Conservation (phyloP, 2,888 invertebrate species). For the Atethmia centrago region DNA sequence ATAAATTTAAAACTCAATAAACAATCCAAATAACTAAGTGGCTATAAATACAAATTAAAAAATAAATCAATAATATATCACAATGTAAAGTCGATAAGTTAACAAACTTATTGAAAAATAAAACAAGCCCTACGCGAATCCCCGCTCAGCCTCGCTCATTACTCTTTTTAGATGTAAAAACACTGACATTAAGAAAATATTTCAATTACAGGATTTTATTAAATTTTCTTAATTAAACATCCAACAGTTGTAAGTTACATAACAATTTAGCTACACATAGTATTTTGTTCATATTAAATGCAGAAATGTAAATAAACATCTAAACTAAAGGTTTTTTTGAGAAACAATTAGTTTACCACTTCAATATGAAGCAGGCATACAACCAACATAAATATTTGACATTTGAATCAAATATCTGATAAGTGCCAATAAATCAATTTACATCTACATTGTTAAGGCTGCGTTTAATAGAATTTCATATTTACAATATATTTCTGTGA, state of each 20-base stretch:
- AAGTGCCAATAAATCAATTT: slow-evolving; percentile 57
- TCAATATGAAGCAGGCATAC: slow-evolving; percentile 67
- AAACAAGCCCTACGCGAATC: slow-evolving; percentile 44
- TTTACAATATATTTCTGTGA: slow-evolving; percentile 68
- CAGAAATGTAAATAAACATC: slow-evolving; percentile 58
- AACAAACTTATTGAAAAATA: slow-evolving; percentile 59
- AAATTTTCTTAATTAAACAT: slow-evolving; percentile 33
- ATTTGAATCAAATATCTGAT: slow-evolving; percentile 42
- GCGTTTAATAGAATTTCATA: slow-evolving; percentile 42
- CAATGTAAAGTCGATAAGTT: slow-evolving; percentile 64
- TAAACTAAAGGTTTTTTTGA: slow-evolving; percentile 52
- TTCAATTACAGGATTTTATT: slow-evolving; percentile 34
- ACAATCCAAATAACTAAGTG: slow-evolving; percentile 64
- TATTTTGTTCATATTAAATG: slow-evolving; percentile 67
- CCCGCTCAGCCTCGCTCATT: slow-evolving; percentile 49
- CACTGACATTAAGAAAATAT: slow-evolving; percentile 31
- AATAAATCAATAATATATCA: slow-evolving; percentile 66
- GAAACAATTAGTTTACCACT: slow-evolving; percentile 59
- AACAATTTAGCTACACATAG: slow-evolving; percentile 59
- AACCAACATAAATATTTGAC: slow-evolving; percentile 52
- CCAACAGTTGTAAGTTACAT: slow-evolving; percentile 45
- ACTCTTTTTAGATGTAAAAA: slow-evolving; percentile 33
- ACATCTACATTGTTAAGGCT: slow-evolving; percentile 37
- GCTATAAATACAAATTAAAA: slow-evolving; percentile 66
- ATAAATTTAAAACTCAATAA: slow-evolving; percentile 66